These are phyloP conservation scores for Bos javanicus DNA, from an alignment of 2,113 vertebrate species.

Conservation along the genomic window DNA sequence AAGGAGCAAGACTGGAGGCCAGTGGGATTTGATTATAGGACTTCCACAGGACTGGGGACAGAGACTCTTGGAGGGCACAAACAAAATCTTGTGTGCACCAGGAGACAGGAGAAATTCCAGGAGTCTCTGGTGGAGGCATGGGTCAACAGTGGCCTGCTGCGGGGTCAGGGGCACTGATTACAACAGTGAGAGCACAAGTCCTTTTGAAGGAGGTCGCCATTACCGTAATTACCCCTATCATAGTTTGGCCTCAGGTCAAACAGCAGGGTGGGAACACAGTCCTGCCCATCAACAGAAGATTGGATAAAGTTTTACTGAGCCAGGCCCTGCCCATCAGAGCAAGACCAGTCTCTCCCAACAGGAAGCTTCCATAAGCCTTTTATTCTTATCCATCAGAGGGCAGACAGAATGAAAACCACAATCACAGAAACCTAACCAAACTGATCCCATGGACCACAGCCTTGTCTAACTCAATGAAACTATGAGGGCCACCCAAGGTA, in stretches of 20 bases:
- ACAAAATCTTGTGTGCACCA: not conserved
- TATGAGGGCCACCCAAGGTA: not conserved
- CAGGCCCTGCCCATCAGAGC: not conserved
- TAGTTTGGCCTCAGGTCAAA: not conserved
- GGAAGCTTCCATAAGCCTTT: not conserved
- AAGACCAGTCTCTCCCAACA: not conserved
- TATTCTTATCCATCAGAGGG: not conserved
- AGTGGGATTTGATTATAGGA: not conserved
- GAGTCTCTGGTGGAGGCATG: not conserved
- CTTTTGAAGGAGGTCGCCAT: not conserved
- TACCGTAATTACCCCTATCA: not conserved
- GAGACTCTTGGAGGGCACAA: not conserved
- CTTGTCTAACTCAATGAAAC: not conserved
- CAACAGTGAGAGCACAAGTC: not conserved
- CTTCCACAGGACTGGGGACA: not conserved
- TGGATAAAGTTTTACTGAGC: not conserved
- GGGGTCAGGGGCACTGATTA: not conserved
- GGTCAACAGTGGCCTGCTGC: accelerated
- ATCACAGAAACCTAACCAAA: not conserved
- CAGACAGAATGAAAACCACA: not conserved
- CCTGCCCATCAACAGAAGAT: not conserved
- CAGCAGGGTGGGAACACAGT: not conserved
- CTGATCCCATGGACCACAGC: not conserved
- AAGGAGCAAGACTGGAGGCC: not conserved
- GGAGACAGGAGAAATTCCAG: not conserved